These are phyloP conservation scores for Ochropleura leucogaster DNA, from an alignment of 2,888 invertebrate species.

Conservation along the genomic window DNA sequence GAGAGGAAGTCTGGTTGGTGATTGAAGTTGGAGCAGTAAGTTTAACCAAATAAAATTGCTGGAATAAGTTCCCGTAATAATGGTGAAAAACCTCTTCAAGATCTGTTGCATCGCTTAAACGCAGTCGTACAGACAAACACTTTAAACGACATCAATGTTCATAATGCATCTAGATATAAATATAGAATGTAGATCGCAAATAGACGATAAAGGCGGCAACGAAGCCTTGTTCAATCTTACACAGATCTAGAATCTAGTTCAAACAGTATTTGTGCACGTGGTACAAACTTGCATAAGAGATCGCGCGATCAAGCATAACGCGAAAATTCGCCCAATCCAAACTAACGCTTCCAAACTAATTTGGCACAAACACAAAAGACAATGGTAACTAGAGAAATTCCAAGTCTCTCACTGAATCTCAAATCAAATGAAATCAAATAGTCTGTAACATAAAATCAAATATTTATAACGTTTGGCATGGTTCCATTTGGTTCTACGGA, in stretches of 20 bases:
- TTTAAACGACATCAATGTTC: neutral
- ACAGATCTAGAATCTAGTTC: conserved; percentile 23
- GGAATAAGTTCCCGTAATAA: neutral
- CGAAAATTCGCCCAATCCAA: conserved; percentile 23
- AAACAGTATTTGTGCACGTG: conserved; percentile 28
- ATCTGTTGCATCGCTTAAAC: neutral
- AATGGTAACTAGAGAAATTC: conserved; percentile 54
- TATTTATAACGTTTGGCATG: conserved; percentile 79
- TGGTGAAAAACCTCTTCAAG: neutral
- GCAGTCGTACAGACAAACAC: neutral
- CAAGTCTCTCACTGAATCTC: conserved; percentile 55
- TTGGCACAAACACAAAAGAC: conserved; percentile 61
- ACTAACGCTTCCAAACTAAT: conserved; percentile 51
- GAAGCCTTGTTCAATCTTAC: conserved; percentile 43
- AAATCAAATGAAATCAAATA: conserved; percentile 73
- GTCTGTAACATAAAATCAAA: conserved; percentile 74
- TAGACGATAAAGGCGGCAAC: conserved; percentile 32
- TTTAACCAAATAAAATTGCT: neutral
- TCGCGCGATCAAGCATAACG: conserved; percentile 26
- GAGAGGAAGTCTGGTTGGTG: no score
- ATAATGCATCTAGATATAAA: neutral
- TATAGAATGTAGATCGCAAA: conserved; percentile 9
- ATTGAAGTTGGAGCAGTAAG: no score
- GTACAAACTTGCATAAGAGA: conserved; percentile 40
- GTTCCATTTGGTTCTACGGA: conserved; percentile 68